phyloP scores from a whole-genome alignment of 1,140 invertebrate genomes.

The Lethocerus indicus region DNA sequence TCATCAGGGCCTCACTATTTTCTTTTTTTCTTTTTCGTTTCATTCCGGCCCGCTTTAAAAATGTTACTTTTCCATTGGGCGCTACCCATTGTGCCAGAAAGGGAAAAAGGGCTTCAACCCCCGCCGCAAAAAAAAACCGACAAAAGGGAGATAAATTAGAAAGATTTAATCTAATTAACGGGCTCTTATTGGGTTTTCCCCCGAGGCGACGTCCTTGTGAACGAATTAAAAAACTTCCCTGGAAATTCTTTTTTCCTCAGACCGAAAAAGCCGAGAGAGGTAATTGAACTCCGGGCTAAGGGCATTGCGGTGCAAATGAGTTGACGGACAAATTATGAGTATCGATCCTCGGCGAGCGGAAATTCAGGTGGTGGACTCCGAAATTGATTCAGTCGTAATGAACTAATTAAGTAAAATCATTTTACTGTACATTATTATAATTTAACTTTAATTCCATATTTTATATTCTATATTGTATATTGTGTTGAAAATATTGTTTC shows the following conservation, averaged over 20 bases:
- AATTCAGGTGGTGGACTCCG: too few species aligned
- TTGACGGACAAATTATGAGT: background rate
- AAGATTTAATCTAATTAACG: slow-evolving; percentile 1
- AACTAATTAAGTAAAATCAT: too few species aligned
- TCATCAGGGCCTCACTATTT: background rate
- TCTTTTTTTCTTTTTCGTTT: too few species aligned
- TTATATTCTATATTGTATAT: too few species aligned
- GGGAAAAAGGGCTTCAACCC: background rate
- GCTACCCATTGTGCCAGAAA: too few species aligned
- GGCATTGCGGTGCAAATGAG: too few species aligned
- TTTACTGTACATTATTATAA: too few species aligned
- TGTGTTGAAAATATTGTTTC: too few species aligned
- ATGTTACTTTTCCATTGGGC: background rate
- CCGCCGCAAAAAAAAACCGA: background rate
- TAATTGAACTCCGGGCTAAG: background rate
- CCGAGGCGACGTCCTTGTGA: background rate
- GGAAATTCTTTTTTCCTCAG: background rate
- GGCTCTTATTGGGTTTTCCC: background rate
- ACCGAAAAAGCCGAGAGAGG: background rate
- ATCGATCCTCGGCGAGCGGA: background rate
- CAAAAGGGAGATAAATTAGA: background rate
- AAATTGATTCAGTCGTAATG: too few species aligned
- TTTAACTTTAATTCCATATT: too few species aligned
- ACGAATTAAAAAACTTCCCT: background rate
- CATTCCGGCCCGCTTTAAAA: too few species aligned